Conservation (phyloP, 2,888 invertebrate genomes). For the Oxyteleia sp. region DNA sequence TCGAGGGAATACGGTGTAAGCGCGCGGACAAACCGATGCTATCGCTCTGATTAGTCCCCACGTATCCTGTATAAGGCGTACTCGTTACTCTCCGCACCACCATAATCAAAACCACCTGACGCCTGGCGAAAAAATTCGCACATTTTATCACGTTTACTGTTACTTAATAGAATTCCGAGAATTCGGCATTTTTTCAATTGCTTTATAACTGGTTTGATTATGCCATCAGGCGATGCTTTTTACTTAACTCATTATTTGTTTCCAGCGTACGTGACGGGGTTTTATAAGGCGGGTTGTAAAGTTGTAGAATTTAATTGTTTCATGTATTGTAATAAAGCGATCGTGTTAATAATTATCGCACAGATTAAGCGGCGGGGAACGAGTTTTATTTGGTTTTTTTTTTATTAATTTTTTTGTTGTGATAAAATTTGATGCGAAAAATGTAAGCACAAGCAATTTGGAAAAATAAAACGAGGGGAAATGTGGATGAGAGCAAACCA, state of each 20-base stretch:
- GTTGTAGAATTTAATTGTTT: slow-evolving; percentile 27
- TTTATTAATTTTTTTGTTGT: neutral
- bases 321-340: slow-evolving; percentile 33
- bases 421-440: neutral
- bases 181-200: slow-evolving; percentile 40
- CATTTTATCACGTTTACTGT: slow-evolving; percentile 45
- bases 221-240: slow-evolving; percentile 9
- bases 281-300: slow-evolving; percentile 15
- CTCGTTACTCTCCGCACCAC: slow-evolving; percentile 60
- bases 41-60: slow-evolving; percentile 68
- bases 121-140: slow-evolving; percentile 37
- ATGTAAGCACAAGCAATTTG: neutral
- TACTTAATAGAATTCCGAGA: slow-evolving; percentile 39
- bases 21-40: slow-evolving; percentile 57
- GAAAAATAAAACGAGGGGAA: neutral
- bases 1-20: slow-evolving; percentile 43
- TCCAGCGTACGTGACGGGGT: slow-evolving; percentile 2
- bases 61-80: slow-evolving; percentile 51
- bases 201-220: slow-evolving; percentile 43
- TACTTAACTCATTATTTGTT: slow-evolving; percentile 17
- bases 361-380: neutral
- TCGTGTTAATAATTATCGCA: slow-evolving; percentile 30
- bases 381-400: neutral
- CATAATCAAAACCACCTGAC: slow-evolving; percentile 64
- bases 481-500: slow-evolving; percentile 11